These are phyloP conservation scores for Pseudorhombus dupliciocellatus DNA, from an alignment of 2,113 vertebrate species.

Conservation along the genomic window DNA sequence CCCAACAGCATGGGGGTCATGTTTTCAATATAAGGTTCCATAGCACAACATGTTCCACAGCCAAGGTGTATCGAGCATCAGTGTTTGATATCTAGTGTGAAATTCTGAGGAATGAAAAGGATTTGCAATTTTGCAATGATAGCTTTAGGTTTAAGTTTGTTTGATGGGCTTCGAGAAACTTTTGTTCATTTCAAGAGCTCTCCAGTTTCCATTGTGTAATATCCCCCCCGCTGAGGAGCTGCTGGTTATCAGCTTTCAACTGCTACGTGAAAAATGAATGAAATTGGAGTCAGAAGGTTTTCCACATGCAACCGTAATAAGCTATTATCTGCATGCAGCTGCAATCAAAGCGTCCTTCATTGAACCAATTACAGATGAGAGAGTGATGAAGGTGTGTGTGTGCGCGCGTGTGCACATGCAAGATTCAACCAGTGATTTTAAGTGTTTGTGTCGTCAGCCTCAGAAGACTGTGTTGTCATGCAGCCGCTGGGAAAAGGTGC, in stretches of 20 bases:
- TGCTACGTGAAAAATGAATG: conserved; percentile 28
- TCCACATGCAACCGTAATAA: conserved; percentile 28
- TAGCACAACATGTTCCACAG: not conserved
- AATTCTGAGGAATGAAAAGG: conserved; percentile 1
- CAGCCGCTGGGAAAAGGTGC: not conserved
- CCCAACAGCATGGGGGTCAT: not conserved
- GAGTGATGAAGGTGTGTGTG: conserved; percentile 38
- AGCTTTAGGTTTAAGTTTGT: conserved; percentile 14
- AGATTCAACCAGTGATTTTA: conserved; percentile 30
- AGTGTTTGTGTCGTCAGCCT: conserved; percentile 39
- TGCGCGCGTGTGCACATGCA: not conserved
- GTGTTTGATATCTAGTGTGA: not conserved
- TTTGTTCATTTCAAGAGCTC: conserved; percentile 10
- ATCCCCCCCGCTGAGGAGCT: not conserved
- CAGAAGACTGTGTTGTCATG: conserved; percentile 28
- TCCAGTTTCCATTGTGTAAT: conserved; percentile 25
- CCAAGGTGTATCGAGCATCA: not conserved
- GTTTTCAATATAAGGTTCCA: not conserved
- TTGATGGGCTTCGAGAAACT: conserved; percentile 17
- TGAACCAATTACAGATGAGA: conserved; percentile 60
- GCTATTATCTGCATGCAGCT: conserved; percentile 36
- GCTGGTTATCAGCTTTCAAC: conserved; percentile 17
- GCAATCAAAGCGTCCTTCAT: conserved; percentile 35
- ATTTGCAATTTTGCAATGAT: conserved; percentile 4
- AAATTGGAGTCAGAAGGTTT: conserved; percentile 37